Base-by-base conservation (phyloP, 2,888 invertebrate genomes). In the Imbricaverruca yamaguchii region DNA sequence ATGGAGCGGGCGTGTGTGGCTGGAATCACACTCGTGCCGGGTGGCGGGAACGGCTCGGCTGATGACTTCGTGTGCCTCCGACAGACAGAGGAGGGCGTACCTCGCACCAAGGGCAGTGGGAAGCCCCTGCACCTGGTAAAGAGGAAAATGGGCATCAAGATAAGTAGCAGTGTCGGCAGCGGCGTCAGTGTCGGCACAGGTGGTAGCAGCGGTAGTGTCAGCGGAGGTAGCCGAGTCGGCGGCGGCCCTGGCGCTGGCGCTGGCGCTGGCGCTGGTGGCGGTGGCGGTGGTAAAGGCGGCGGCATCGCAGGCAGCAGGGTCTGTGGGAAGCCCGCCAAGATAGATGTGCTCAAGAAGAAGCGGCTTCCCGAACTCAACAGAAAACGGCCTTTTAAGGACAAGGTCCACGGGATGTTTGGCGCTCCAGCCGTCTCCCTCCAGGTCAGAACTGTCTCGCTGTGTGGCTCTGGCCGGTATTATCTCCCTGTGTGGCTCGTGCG, bases 381-480 rank as follows among this genome's bases (percentile, higher is more conserved):
- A 83, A 95, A 95, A 86, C 90, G 96, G 83, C 94, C 94, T 12
- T 92, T 93, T 2, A 96, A 96, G 87, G 92, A 94, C 21, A 96
- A 95, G 88, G 94, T 95, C 91, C 89, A 94, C 80, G 94, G 94
- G 9, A 91, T 93, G 77, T 94, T 94, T 86, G 94, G 94, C 23
- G 92, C 92, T 11, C 93, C 94, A 0, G 93, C 93, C 12, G 88
- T 94, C 53, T 93, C 93, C 9, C 87, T 94, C 82, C 93, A 93
- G 87, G 89, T 89, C 85, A 84, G 82, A 39, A 39, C 39, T 39
- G 39, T 39, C 39, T 81, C 12, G 6, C n/a, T 18, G 25, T 11
- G 25, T 39, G 39, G 39, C 39, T 4, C 39, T 4, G 39, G 39
- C 4, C 39, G 39, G 39, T 39, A 39, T 39, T 39, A 39, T 1